Conservation (phyloP, 2,113 vertebrate genomes). For the Tachysurus vachellii region DNA sequence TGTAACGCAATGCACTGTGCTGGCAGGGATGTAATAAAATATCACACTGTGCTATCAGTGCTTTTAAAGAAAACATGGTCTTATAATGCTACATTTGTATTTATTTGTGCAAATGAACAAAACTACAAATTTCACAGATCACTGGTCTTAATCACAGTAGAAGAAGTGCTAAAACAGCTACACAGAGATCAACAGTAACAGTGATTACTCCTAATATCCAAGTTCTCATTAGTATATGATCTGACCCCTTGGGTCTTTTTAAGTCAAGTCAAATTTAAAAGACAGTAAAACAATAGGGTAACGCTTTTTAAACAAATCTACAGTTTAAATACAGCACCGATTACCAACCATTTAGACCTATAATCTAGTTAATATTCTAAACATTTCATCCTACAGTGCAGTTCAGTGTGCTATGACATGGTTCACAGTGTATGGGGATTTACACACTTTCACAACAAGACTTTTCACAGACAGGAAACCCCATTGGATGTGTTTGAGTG, state of each 20-base stretch:
- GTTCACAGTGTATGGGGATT: conserved; percentile 53
- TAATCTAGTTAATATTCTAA: conserved; percentile 2
- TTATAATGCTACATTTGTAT: conserved; percentile 28
- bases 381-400: conserved; percentile 20
- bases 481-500: conserved; percentile 15
- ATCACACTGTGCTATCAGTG: neutral
- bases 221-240: neutral
- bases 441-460: conserved; percentile 55
- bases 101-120: conserved; percentile 37
- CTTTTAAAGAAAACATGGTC: neutral
- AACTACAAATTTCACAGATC: conserved; percentile 41
- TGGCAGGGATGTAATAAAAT: neutral
- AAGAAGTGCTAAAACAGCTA: conserved; percentile 28
- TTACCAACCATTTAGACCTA: neutral
- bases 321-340: conserved; percentile 13
- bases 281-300: conserved; percentile 3
- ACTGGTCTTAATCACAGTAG: conserved; percentile 49
- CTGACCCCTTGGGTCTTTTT: conserved; percentile 1
- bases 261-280: conserved; percentile 9
- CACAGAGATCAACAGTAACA: conserved; percentile 1
- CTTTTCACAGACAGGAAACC: conserved; percentile 51
- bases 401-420: conserved; percentile 42
- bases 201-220: neutral
- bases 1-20: neutral
- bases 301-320: neutral